Conservation (phyloP, 2,888 invertebrate genomes). For the Ochropleura leucogaster region DNA sequence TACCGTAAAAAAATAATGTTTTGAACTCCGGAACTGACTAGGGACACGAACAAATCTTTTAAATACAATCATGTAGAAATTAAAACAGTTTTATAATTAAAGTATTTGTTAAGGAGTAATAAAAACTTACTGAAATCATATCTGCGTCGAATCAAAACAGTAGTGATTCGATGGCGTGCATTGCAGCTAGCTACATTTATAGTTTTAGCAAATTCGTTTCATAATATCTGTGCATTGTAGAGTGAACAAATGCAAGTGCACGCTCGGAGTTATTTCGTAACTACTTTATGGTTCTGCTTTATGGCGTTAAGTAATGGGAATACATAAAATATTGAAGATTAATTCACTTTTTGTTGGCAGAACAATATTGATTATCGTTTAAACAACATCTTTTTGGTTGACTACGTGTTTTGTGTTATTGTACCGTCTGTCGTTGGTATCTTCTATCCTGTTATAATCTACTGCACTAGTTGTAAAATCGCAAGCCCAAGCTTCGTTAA, state of each 20-base stretch:
- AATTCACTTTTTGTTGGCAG: slow-evolving; percentile 27
- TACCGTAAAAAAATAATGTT: background rate
- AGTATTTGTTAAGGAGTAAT: background rate
- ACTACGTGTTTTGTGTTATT: background rate
- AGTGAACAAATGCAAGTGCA: slow-evolving; percentile 34
- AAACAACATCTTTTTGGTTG: background rate
- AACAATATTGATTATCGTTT: slow-evolving; percentile 22
- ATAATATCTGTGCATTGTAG: slow-evolving; percentile 66
- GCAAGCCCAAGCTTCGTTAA: background rate
- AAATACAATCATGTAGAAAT: background rate
- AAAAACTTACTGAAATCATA: slow-evolving; percentile 73
- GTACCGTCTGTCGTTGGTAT: background rate
- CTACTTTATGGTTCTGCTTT: slow-evolving; percentile 50
- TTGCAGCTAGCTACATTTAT: slow-evolving; percentile 70
- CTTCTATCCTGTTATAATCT: background rate
- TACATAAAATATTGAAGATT: slow-evolving; percentile 44
- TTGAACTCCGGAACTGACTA: too few species aligned
- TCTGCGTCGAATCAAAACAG: slow-evolving; percentile 56
- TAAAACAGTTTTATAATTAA: too few species aligned
- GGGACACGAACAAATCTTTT: background rate
- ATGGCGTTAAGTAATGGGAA: slow-evolving; percentile 62
- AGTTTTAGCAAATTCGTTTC: slow-evolving; percentile 65
- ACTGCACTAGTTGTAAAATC: background rate
- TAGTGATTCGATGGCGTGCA: slow-evolving; percentile 58
- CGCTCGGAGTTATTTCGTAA: slow-evolving; percentile 43